Percentiles rank a stretch among this genome's conserved stretches.
These are phyloP conservation scores for Archilochus colubris DNA, from an alignment of 2,113 vertebrate species.

Conservation along the genomic window DNA sequence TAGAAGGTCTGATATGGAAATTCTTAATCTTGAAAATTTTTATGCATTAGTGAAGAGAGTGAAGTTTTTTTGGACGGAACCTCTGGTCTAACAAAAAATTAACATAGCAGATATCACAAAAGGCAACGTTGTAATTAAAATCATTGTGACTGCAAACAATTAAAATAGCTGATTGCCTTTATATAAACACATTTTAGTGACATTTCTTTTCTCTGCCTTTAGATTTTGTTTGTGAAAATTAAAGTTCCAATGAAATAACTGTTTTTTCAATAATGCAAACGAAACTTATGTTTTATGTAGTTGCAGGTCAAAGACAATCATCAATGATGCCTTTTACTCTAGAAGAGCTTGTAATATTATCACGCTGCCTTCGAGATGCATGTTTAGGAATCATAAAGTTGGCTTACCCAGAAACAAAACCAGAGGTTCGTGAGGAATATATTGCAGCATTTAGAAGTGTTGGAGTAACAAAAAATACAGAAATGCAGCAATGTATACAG, in stretches of 20 bases:
- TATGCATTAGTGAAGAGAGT: not conserved
- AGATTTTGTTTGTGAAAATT: not conserved
- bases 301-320: slow-evolving; percentile 86
- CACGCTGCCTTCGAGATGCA: slow-evolving; percentile 92
- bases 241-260: not conserved
- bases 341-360: slow-evolving; percentile 88
- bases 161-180: not conserved
- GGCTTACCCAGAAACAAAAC: slow-evolving; percentile 94
- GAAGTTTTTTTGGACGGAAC: not conserved
- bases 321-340: slow-evolving; percentile 98
- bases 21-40: not conserved
- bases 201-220: not conserved
- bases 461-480: slow-evolving; percentile 86
- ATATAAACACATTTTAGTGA: not conserved
- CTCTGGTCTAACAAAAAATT: not conserved
- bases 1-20: not conserved
- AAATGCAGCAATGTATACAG: slow-evolving; percentile 91
- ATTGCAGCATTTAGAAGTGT: slow-evolving; percentile 91
- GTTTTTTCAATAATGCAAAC: not conserved
- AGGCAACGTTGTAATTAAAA: not conserved
- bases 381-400: slow-evolving; percentile 97
- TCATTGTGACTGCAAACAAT: not conserved
- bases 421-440: slow-evolving; percentile 93
- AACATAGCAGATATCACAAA: not conserved
- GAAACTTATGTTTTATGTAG: slow-evolving; percentile 19